Conservation (phyloP, 2,797 vertebrate genomes). For the Podarcis lilfordi region DNA sequence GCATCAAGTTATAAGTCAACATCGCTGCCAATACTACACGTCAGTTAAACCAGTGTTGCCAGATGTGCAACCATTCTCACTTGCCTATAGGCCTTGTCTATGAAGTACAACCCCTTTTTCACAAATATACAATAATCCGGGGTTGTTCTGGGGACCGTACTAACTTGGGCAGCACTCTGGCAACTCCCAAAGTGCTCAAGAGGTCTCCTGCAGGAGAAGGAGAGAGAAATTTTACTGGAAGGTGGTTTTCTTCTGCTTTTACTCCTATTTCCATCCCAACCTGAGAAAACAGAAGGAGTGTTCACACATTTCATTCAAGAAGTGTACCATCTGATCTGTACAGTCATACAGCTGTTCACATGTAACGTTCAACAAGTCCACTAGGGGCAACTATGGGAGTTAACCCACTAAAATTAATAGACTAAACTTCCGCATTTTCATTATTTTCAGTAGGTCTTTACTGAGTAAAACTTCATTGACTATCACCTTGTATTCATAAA, state of each 20-base stretch:
- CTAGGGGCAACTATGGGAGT: too few species aligned
- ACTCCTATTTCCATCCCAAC: not conserved
- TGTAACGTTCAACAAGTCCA: not conserved
- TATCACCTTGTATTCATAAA: not conserved
- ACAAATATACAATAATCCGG: not conserved
- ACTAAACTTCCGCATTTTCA: too few species aligned
- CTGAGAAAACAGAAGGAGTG: too few species aligned
- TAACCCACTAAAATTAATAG: too few species aligned
- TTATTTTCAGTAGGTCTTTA: too few species aligned
- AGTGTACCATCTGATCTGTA: too few species aligned
- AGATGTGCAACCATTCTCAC: not conserved
- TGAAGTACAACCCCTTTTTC: not conserved
- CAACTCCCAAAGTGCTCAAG: not conserved
- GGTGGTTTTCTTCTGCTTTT: not conserved
- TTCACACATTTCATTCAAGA: too few species aligned
- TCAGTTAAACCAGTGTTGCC: not conserved
- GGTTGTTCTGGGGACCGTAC: not conserved
- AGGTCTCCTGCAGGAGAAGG: not conserved
- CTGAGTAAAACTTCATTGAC: too few species aligned
- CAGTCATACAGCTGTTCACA: too few species aligned
- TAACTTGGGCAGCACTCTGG: not conserved
- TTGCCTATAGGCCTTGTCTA: not conserved
- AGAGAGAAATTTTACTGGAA: not conserved
- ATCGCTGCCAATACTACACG: constrained; percentile 1
- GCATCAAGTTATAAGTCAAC: not conserved